A percentile compares a stretch with the other conserved stretches of the same genome.
These are phyloP conservation scores for Netelia melanura DNA, from an alignment of 2,888 invertebrate species.

Conservation along the genomic window DNA sequence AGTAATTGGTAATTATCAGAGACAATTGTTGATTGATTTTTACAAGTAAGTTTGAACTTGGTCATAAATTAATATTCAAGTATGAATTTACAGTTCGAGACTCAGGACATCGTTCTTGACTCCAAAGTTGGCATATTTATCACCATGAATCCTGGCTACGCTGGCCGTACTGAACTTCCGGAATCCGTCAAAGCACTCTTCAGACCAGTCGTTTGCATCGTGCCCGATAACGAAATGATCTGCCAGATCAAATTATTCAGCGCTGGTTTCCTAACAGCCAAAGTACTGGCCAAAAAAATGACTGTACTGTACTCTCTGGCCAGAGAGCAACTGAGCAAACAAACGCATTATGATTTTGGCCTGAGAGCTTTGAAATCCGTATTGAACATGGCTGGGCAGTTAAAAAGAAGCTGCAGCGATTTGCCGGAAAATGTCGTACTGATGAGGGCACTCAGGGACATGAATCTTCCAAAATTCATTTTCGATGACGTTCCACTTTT, in stretches of 20 bases:
- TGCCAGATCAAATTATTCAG: constrained; percentile 96
- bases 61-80: neutral
- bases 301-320: constrained; percentile 95
- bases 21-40: too few species aligned
- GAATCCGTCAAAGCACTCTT: constrained; percentile 97
- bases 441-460: constrained; percentile 95
- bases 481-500: constrained; percentile 96
- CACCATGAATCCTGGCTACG: constrained; percentile 98
- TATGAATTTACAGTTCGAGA: constrained; percentile 89
- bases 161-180: constrained; percentile 95
- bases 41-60: too few species aligned
- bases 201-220: constrained; percentile 96
- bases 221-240: constrained; percentile 96
- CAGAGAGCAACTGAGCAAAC: constrained; percentile 95
- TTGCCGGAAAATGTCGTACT: constrained; percentile 94
- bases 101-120: constrained; percentile 93
- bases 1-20: too few species aligned
- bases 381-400: constrained; percentile 95
- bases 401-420: constrained; percentile 92
- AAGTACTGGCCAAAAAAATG: constrained; percentile 97
- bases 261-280: constrained; percentile 95
- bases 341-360: constrained; percentile 98
- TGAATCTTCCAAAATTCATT: constrained; percentile 97
- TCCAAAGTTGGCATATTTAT: constrained; percentile 96
- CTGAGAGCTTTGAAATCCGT: constrained; percentile 96